These are phyloP conservation scores for Beris chalybata DNA, from an alignment of 2,888 invertebrate species.

Conservation along the genomic window DNA sequence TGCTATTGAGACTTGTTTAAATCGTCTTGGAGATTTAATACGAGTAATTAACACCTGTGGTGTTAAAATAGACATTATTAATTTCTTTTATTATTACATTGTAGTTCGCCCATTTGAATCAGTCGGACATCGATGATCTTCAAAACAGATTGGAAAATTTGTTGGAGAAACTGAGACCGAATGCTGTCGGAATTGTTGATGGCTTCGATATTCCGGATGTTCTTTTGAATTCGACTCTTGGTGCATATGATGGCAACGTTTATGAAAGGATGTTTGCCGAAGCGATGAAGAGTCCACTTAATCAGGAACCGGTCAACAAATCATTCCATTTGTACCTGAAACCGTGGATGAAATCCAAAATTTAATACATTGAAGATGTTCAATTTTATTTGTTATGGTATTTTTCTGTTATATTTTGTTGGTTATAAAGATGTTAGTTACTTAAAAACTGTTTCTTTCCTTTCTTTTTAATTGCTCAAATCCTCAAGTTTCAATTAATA, in stretches of 20 bases:
- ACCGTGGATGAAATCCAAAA: slow-evolving; percentile 67
- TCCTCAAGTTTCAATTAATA: too few species aligned
- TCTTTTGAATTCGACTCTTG: slow-evolving; percentile 76
- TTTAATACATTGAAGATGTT: slow-evolving; percentile 46
- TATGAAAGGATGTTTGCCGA: slow-evolving; percentile 80
- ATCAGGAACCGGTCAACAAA: slow-evolving; percentile 76
- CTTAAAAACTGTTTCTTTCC: too few species aligned
- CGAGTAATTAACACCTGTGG: slow-evolving; percentile 60
- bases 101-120: slow-evolving; percentile 51
- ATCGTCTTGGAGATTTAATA: slow-evolving; percentile 76
- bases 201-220: slow-evolving; percentile 86
- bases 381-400: too few species aligned
- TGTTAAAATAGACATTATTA: background rate
- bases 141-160: slow-evolving; percentile 73
- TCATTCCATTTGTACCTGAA: slow-evolving; percentile 66
- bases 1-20: slow-evolving; percentile 73
- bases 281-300: slow-evolving; percentile 81
- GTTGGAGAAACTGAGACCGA: slow-evolving; percentile 74
- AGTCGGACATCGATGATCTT: slow-evolving; percentile 56
- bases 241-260: slow-evolving; percentile 82
- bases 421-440: too few species aligned
- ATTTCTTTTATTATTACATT: background rate
- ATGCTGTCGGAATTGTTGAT: slow-evolving; percentile 90
- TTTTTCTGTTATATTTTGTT: too few species aligned
- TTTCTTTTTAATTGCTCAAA: too few species aligned